These are phyloP conservation scores for Oncorhynchus masou DNA, from an alignment of 2,113 vertebrate genomes.

Conservation along the genomic window DNA sequence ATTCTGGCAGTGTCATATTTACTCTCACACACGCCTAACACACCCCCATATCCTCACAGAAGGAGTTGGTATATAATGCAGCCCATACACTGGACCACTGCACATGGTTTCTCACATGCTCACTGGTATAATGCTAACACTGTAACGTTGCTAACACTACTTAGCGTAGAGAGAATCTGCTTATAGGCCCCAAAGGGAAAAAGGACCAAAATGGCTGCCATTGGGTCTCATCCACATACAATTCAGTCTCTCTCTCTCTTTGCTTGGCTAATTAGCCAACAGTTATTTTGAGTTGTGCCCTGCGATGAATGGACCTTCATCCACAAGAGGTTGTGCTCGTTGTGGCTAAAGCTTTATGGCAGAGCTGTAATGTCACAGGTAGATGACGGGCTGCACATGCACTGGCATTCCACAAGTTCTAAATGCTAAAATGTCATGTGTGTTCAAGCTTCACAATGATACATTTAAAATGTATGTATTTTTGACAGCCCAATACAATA, in stretches of 20 bases:
- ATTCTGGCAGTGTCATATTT: neutral
- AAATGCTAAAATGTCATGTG: constrained; percentile 14
- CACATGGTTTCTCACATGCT: constrained; percentile 8
- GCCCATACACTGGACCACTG: neutral
- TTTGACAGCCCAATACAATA: neutral
- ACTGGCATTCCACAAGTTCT: constrained; percentile 22
- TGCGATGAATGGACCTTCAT: neutral
- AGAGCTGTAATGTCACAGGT: neutral
- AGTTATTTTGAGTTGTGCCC: neutral
- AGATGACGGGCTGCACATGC: constrained; percentile 35
- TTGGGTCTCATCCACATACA: neutral
- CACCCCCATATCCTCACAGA: neutral
- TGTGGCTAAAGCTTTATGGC: neutral
- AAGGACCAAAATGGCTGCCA: constrained; percentile 31
- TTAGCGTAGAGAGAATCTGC: constrained; percentile 19
- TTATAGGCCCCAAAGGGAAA: constrained; percentile 29
- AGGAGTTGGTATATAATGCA: neutral
- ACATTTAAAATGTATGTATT: neutral
- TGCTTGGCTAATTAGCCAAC: constrained; percentile 2
- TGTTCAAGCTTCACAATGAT: constrained; percentile 13
- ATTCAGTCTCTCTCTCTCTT: neutral
- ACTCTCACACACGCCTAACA: neutral
- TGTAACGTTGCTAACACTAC: constrained; percentile 21
- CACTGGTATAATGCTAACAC: constrained; percentile 7
- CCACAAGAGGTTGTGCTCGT: neutral